Conservation (phyloP, 2,888 invertebrate genomes). For the Ectropis crepuscularia region DNA sequence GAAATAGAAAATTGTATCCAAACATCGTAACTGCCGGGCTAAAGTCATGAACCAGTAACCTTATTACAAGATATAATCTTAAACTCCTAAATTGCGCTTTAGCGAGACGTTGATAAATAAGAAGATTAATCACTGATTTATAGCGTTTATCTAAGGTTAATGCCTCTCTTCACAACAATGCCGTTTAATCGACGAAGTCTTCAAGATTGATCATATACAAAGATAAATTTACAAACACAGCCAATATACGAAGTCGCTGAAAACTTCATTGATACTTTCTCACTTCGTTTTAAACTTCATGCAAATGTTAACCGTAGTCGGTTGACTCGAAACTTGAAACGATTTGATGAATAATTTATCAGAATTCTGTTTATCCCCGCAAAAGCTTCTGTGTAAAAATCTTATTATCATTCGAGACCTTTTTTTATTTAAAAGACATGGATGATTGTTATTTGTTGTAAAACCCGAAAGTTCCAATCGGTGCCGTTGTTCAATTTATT, state of each 20-base stretch:
- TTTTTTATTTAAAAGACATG: slow-evolving; percentile 2
- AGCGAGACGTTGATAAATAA: slow-evolving; percentile 32
- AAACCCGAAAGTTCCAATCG: slow-evolving; percentile 10
- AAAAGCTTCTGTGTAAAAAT: slow-evolving; percentile 7
- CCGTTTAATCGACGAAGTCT: slow-evolving; percentile 16
- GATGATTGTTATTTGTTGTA: slow-evolving; percentile 11
- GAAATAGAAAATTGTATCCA: neutral
- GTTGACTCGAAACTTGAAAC: slow-evolving; percentile 25
- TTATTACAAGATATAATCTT: slow-evolving; percentile 2
- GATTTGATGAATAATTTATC: slow-evolving; percentile 26
- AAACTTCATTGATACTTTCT: slow-evolving; percentile 31
- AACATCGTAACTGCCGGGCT: neutral
- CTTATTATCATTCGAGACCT: neutral
- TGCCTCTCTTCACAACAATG: slow-evolving; percentile 37
- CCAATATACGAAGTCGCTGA: slow-evolving; percentile 11
- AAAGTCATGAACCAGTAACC: slow-evolving; percentile 18
- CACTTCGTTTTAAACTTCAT: slow-evolving; percentile 27
- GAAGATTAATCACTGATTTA: slow-evolving; percentile 36
- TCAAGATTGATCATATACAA: slow-evolving; percentile 19
- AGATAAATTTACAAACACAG: slow-evolving; percentile 2
- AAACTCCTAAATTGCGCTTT: slow-evolving; percentile 16
- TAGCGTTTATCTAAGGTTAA: slow-evolving; percentile 34
- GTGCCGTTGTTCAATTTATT: neutral
- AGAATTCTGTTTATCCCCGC: slow-evolving; percentile 10
- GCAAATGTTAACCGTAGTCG: slow-evolving; percentile 20